phyloP scores from a whole-genome alignment of 2,888 invertebrate species.

The Harpagoxenus sublaevis region DNA sequence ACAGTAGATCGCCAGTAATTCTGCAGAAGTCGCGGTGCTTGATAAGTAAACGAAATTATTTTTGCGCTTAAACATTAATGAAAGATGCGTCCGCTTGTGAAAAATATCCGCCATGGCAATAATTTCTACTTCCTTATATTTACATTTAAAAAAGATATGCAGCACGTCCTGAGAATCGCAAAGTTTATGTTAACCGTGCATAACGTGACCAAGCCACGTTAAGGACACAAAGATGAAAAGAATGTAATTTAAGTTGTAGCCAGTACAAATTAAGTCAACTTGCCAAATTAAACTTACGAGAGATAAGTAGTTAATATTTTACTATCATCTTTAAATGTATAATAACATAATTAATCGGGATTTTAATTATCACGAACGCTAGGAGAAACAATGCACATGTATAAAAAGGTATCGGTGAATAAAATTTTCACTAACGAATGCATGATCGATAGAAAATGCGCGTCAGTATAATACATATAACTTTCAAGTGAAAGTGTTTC shows the following conservation, averaged over 20 bases:
- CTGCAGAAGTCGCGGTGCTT: slow-evolving; percentile 21
- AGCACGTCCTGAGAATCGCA: not conserved
- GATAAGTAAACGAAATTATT: slow-evolving; percentile 51
- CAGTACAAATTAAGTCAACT: not conserved
- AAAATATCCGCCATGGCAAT: not conserved
- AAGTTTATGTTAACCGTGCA: not conserved
- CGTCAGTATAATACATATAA: not conserved
- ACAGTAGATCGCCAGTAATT: slow-evolving; percentile 47
- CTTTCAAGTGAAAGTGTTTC: slow-evolving; percentile 10
- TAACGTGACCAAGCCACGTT: not conserved
- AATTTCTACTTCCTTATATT: not conserved
- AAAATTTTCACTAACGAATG: not conserved
- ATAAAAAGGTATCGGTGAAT: not conserved
- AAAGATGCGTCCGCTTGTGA: slow-evolving; percentile 9
- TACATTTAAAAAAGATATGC: slow-evolving; percentile 5
- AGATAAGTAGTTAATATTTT: not conserved
- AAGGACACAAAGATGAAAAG: not conserved
- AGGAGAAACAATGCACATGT: not conserved
- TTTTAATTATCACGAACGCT: not conserved
- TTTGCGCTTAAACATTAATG: slow-evolving; percentile 32
- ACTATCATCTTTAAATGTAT: not conserved
- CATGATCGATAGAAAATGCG: not conserved
- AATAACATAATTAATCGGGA: not conserved
- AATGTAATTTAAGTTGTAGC: not conserved
- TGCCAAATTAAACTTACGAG: not conserved